These are phyloP conservation scores for Prochilodus magdalenae DNA, from an alignment of 2,113 vertebrate species.

Conservation along the genomic window DNA sequence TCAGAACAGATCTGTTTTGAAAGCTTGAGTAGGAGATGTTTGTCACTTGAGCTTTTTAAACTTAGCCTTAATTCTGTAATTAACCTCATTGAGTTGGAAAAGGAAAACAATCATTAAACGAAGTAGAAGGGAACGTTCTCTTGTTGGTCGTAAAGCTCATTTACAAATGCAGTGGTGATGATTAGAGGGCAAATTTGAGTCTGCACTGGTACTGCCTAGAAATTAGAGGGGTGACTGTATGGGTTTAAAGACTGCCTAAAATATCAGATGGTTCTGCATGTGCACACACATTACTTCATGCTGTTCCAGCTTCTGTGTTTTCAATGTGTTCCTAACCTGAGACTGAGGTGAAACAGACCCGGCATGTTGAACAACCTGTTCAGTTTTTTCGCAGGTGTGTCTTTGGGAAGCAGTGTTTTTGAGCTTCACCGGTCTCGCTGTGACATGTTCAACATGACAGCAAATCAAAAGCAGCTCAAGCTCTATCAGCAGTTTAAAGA, in stretches of 20 bases:
- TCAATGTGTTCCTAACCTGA: background rate
- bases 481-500: background rate
- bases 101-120: background rate
- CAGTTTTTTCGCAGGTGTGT: slow-evolving; percentile 55
- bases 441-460: slow-evolving; percentile 38
- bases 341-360: slow-evolving; percentile 21
- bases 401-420: slow-evolving; percentile 27
- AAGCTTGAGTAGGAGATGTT: background rate
- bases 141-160: background rate
- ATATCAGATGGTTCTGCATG: slow-evolving; percentile 18
- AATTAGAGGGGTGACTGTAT: background rate
- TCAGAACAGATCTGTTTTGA: background rate
- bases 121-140: background rate
- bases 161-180: slow-evolving; percentile 1
- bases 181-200: slow-evolving; percentile 3
- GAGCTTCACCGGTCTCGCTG: slow-evolving; percentile 12
- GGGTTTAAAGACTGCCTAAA: background rate
- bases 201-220: background rate
- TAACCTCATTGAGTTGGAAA: background rate
- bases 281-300: slow-evolving; percentile 6
- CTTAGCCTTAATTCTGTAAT: background rate
- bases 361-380: slow-evolving; percentile 66
- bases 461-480: background rate
- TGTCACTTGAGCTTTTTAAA: background rate
- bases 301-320: slow-evolving; percentile 31